Base-by-base conservation (phyloP, 2,797 vertebrate species). In the Schizopygopsis malacanthus region DNA sequence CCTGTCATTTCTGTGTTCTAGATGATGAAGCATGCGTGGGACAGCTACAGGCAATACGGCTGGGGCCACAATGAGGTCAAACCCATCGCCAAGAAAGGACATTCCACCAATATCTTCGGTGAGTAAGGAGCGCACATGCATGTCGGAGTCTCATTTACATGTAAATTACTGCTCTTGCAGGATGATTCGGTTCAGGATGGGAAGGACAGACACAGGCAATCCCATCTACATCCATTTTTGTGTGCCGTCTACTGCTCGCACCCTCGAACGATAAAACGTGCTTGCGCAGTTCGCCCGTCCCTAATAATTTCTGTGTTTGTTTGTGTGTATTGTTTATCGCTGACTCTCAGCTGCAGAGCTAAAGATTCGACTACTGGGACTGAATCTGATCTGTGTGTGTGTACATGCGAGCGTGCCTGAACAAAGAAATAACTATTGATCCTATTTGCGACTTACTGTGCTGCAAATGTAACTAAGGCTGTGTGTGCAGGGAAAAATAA, bases 1-100 rank as follows among this genome's bases (percentile, higher is more conserved):
- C 43, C 50, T 85, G 8, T 88, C 61, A 25, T 87, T 75, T 87
- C 78, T 89, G 18, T 87, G 65, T 47, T 85, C 65, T 75, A 99
- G 98, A 99, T 99, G 98, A 99, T 97, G 98, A 99, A 99, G 90
- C 98, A 99, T 86, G 98, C 98, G 8, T 99, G 98, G 98, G 97
- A 98, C 95, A 99, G 97, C 95, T 99, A 99, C 86, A 94, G 97
- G 85, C 96, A 97, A 61, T 99, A 99, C n/a, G 98, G 98, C 90
- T 99, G 98, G 98, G 98, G 98, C 79, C 98, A 99, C 95, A 99
- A 99, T 78, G 98, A 99, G 92, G 96, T 99, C 90, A 99, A 98
- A 92, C 98, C 98, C 86, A 97, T 99, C 90, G 97, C 98, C 90
- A 97, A 97, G 94, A 99, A 99, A 95, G 98, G 98, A 93, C 98